A percentile compares a stretch with the other conserved stretches of the same genome.
Evolutionary conservation across 2,113 vertebrate genomes (phyloP).

Genomic region (Proterorhinus semilunaris): DNA sequence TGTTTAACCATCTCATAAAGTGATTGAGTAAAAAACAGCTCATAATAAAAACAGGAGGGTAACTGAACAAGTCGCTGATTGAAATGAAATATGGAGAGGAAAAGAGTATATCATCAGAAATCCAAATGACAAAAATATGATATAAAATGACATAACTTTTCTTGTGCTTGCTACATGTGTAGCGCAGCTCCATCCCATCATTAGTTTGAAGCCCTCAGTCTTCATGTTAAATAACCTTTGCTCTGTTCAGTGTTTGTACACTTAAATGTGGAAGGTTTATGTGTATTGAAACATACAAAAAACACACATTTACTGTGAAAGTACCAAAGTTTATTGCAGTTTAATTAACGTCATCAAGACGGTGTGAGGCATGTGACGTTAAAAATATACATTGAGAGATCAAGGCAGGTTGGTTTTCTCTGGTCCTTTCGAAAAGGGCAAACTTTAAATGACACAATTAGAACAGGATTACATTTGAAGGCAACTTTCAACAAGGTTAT

Average conservation of each 20-base stretch:
- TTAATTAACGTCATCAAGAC: conserved; percentile 17
- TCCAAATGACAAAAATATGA: too few relatives aligned
- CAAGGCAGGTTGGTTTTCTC: conserved; percentile 21
- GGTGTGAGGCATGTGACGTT: not conserved
- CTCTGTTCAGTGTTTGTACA: conserved; percentile 10
- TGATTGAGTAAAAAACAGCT: too few relatives aligned
- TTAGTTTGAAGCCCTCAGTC: conserved; percentile 30
- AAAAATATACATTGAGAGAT: conserved; percentile 1
- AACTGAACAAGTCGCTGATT: too few relatives aligned
- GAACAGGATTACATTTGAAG: conserved; percentile 7
- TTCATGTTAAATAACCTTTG: not conserved
- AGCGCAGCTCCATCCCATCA: not conserved
- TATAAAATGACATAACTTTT: too few relatives aligned
- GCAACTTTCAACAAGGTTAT: conserved; percentile 7
- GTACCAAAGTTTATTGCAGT: conserved; percentile 40
- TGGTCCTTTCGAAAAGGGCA: conserved; percentile 13
- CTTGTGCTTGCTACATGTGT: too few relatives aligned
- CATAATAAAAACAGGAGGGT: too few relatives aligned
- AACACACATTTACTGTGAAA: not conserved
- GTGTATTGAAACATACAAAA: too few relatives aligned
- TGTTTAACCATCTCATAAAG: too few relatives aligned
- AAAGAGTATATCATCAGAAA: too few relatives aligned
- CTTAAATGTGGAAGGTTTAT: not conserved
- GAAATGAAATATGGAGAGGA: too few relatives aligned
- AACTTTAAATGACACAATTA: conserved; percentile 17